A percentile compares a stretch with the other conserved stretches of the same genome.
Evolutionary conservation across 1,140 invertebrate species (phyloP).

Genomic region (Drosophila subobscura): DNA sequence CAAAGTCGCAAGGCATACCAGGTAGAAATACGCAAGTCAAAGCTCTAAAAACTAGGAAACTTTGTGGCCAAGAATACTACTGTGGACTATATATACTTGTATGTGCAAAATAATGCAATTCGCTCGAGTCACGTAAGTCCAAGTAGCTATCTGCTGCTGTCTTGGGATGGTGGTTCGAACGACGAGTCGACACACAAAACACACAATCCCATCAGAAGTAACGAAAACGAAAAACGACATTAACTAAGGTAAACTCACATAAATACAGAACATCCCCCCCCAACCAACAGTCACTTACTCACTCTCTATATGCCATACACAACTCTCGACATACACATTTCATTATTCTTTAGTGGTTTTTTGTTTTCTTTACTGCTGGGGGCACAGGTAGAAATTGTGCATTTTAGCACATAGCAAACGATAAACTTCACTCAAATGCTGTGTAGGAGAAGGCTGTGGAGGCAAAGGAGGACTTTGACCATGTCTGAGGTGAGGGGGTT

Average conservation of each 20-base stretch:
- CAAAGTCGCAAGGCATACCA: not conserved
- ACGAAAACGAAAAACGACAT: slow-evolving; percentile 26
- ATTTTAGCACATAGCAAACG: slow-evolving; percentile 67
- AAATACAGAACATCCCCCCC: slow-evolving; percentile 19
- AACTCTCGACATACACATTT: slow-evolving; percentile 6
- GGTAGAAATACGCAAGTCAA: not conserved
- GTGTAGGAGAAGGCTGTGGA: not conserved
- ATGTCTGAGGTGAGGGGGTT: not conserved
- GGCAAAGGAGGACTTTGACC: slow-evolving; percentile 28
- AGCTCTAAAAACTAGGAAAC: slow-evolving; percentile 12
- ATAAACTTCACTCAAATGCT: slow-evolving; percentile 43
- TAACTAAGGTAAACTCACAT: slow-evolving; percentile 32
- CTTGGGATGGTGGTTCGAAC: slow-evolving; percentile 31
- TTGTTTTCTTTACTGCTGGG: not conserved
- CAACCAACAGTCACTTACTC: slow-evolving; percentile 23
- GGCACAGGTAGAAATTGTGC: slow-evolving; percentile 40
- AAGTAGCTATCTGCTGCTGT: slow-evolving; percentile 56
- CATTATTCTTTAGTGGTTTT: slow-evolving; percentile 26
- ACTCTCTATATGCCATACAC: not conserved
- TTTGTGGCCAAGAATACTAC: slow-evolving; percentile 20
- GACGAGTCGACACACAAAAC: not conserved
- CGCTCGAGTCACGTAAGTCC: slow-evolving; percentile 72
- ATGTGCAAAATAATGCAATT: slow-evolving; percentile 62
- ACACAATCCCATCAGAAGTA: too few species aligned
- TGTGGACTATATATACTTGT: too few species aligned